These are phyloP conservation scores for Oikopleura dioica DNA, from an alignment of 23 tunicate species.

Conservation along the genomic window DNA sequence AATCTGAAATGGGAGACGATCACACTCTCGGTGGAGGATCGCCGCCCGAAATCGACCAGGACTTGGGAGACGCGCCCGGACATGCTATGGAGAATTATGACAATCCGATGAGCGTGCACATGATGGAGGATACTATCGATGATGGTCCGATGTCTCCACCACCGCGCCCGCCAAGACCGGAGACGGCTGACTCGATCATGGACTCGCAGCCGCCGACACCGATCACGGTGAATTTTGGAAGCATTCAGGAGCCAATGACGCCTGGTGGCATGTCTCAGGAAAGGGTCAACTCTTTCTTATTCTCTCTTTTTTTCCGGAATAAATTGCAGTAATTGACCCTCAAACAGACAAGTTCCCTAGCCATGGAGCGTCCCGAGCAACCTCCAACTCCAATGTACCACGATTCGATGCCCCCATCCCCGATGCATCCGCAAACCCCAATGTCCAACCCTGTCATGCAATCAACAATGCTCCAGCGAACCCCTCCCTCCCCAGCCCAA, in stretches of 20 bases:
- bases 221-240: neutral
- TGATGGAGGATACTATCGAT: neutral
- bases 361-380: neutral
- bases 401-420: neutral
- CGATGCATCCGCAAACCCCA: neutral
- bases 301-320: no score
- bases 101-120: slow-evolving; percentile 2
- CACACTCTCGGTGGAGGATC: neutral
- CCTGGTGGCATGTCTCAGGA: no score
- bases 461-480: neutral
- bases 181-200: neutral
- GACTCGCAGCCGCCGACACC: slow-evolving; percentile 4
- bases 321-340: no score
- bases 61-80: neutral
- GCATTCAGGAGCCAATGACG: slow-evolving; percentile 10
- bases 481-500: neutral
- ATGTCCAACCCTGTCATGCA: no score
- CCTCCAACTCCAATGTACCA: slow-evolving; percentile 5
- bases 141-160: slow-evolving; percentile 6
- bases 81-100: neutral
- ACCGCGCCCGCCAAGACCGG: neutral
- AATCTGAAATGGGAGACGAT: neutral
- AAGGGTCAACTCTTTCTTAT: no score
- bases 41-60: neutral
- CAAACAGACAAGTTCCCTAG: no score